These are phyloP conservation scores for Aleiodes alternator DNA, from an alignment of 2,888 invertebrate genomes.

Conservation along the genomic window DNA sequence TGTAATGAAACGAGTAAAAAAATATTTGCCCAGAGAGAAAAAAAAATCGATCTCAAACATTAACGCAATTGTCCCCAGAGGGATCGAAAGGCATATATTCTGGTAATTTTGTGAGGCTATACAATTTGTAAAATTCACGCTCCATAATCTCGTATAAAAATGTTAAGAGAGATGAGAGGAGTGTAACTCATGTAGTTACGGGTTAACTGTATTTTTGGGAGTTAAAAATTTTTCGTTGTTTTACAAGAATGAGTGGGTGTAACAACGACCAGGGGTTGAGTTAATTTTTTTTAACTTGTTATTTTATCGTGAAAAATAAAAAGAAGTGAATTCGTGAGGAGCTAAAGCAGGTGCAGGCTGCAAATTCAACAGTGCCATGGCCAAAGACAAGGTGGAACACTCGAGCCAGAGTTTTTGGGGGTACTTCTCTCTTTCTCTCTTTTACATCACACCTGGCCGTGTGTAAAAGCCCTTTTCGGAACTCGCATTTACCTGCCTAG, in stretches of 20 bases:
- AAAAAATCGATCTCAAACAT: conserved; percentile 2
- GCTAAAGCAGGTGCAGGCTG: conserved; percentile 63
- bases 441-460: conserved; percentile 23
- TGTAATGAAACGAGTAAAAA: no score
- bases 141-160: conserved; percentile 23
- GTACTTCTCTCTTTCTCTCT: conserved; percentile 34
- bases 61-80: conserved; percentile 25
- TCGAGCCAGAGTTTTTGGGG: conserved; percentile 62
- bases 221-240: neutral
- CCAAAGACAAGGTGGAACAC: conserved; percentile 58
- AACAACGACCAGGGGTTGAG: no score
- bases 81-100: conserved; percentile 12
- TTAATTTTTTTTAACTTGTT: no score
- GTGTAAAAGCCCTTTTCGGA: conserved; percentile 8
- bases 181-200: neutral
- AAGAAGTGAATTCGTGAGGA: conserved; percentile 35
- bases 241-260: no score
- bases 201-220: conserved; percentile 33
- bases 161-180: no score
- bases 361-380: conserved; percentile 55
- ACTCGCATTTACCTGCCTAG: conserved; percentile 9
- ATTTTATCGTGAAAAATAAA: neutral
- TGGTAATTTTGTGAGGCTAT: conserved; percentile 19
- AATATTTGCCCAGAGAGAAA: neutral
- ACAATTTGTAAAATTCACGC: conserved; percentile 34